Conservation (phyloP, 2,888 invertebrate genomes). For the Molorchus minor region DNA sequence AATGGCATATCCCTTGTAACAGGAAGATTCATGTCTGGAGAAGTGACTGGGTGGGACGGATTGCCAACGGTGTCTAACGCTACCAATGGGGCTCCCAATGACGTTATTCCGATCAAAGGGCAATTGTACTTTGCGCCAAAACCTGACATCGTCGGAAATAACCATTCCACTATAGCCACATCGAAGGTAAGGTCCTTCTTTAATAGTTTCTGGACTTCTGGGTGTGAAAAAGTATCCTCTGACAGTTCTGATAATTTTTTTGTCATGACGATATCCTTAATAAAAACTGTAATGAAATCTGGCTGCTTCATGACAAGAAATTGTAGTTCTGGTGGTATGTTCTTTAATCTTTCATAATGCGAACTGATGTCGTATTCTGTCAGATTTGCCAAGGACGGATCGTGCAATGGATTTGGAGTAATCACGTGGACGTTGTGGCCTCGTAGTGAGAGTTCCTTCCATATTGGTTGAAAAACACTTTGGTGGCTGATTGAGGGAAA, state of each 20-base stretch:
- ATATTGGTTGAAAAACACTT: constrained; percentile 40
- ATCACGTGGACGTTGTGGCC: constrained; percentile 42
- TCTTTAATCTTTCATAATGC: constrained; percentile 21
- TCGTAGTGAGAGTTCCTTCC: constrained; percentile 39
- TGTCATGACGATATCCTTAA: constrained; percentile 37
- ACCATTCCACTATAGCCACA: constrained; percentile 50
- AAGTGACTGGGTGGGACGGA: constrained; percentile 37
- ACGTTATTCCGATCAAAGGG: constrained; percentile 52
- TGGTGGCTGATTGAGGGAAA: constrained; percentile 41
- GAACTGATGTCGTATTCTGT: constrained; percentile 39
- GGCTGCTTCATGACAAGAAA: constrained; percentile 32
- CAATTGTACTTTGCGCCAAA: constrained; percentile 51
- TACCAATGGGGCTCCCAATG: constrained; percentile 39
- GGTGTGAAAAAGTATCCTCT: constrained; percentile 30
- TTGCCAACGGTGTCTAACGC: constrained; percentile 40
- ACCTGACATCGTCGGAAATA: constrained; percentile 47
- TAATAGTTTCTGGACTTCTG: constrained; percentile 32
- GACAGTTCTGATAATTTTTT: constrained; percentile 28
- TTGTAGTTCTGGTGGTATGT: neutral
- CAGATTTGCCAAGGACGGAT: constrained; percentile 34
- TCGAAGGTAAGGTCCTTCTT: constrained; percentile 49
- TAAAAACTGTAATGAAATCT: constrained; percentile 33
- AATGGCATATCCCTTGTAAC: constrained; percentile 35
- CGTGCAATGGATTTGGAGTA: constrained; percentile 38
- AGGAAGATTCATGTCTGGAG: constrained; percentile 41